Percentiles rank a stretch among this genome's conserved stretches.
phyloP scores from a whole-genome alignment of 2,888 invertebrate genomes.

The Rhaphigaster nebulosa region DNA sequence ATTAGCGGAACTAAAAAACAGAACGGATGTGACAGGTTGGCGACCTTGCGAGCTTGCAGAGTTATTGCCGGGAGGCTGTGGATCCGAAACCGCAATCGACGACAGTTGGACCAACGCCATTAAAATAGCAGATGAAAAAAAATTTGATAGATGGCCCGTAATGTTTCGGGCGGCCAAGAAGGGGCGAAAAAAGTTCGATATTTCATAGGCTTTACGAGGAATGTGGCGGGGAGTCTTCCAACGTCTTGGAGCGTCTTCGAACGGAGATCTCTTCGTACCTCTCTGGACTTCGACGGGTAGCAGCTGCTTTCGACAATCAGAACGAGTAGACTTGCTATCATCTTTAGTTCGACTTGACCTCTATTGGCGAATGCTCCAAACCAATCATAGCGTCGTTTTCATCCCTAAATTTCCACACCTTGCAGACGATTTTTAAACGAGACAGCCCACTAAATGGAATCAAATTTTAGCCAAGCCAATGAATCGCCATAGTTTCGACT shows the following conservation, averaged over 20 bases:
- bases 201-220: constrained; percentile 7
- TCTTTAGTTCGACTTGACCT: not conserved
- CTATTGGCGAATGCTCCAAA: not conserved
- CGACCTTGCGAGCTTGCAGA: not conserved
- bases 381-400: too few species aligned
- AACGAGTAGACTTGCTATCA: not conserved
- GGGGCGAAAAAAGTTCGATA: not conserved
- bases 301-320: not conserved
- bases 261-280: not conserved
- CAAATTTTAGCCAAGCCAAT: too few species aligned
- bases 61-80: not conserved
- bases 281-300: not conserved
- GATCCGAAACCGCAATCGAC: not conserved
- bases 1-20: not conserved
- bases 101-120: constrained; percentile 5
- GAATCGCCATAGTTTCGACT: too few species aligned
- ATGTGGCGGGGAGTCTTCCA: not conserved
- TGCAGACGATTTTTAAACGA: too few species aligned
- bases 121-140: not conserved
- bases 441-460: too few species aligned
- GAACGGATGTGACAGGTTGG: not conserved
- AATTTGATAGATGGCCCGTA: not conserved
- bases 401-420: too few species aligned
- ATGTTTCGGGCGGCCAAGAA: not conserved
- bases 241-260: not conserved